These are phyloP conservation scores for Melipona beecheii DNA, from an alignment of 2,888 invertebrate species.

Conservation along the genomic window DNA sequence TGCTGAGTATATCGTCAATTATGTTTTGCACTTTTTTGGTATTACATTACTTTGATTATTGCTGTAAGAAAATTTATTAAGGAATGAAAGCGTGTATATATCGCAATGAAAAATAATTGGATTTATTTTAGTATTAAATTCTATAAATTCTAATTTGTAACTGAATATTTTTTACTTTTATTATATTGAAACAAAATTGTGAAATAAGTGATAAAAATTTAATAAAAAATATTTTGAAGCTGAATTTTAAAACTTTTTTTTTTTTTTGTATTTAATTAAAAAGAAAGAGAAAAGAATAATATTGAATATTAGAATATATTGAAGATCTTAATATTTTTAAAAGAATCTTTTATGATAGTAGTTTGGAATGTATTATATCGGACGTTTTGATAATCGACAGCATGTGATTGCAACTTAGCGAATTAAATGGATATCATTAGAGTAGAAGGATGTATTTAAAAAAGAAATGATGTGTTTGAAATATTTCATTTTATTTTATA, in stretches of 20 bases:
- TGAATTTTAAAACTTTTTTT: not conserved
- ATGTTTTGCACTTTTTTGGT: not conserved
- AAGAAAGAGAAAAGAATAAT: not conserved
- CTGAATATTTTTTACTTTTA: not conserved
- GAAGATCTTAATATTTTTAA: slow-evolving; percentile 1
- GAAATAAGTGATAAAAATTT: not conserved
- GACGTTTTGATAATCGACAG: not conserved
- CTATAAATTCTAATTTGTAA: not conserved
- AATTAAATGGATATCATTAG: not conserved
- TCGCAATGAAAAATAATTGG: not conserved
- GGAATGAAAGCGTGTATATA: not conserved
- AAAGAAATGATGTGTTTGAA: not conserved
- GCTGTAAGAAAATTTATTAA: not conserved
- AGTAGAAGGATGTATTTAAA: no score
- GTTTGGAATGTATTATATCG: not conserved
- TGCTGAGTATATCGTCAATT: not conserved
- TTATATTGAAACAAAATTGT: not conserved
- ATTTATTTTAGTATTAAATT: not conserved
- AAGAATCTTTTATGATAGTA: not conserved
- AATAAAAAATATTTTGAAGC: not conserved
- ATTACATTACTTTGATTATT: not conserved
- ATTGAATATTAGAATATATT: not conserved
- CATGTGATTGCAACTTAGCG: not conserved
- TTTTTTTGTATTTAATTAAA: not conserved
- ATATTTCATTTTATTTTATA: slow-evolving; percentile 89